Evolutionary conservation across 2,797 vertebrate genomes (phyloP).

Genomic region (Morus bassanus): DNA sequence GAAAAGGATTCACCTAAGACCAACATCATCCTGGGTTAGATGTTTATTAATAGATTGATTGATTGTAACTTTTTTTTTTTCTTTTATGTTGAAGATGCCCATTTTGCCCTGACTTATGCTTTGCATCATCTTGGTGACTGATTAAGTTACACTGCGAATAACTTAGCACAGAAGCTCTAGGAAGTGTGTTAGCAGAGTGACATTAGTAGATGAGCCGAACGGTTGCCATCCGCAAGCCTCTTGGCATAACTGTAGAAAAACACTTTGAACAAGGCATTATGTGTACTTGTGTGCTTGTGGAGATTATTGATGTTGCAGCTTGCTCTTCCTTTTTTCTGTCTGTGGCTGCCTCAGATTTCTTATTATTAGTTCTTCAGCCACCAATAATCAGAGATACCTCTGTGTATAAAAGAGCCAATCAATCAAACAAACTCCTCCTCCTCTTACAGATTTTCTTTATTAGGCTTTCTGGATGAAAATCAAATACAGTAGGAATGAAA

Average conservation of each 20-base stretch:
- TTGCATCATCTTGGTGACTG: background rate
- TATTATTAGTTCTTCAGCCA: background rate
- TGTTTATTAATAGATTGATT: fast-evolving
- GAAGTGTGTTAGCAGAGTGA: background rate
- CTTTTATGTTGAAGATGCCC: background rate
- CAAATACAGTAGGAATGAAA: background rate
- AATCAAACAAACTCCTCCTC: background rate
- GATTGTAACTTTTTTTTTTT: background rate
- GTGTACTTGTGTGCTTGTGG: background rate
- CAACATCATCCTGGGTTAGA: background rate
- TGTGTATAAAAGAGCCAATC: background rate
- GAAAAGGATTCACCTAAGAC: background rate
- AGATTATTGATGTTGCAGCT: background rate
- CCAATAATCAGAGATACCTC: background rate
- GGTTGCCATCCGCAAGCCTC: background rate
- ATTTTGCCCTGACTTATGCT: background rate
- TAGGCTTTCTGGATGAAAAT: background rate
- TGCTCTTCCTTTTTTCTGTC: background rate
- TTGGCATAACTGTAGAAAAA: background rate
- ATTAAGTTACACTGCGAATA: background rate
- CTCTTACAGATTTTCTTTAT: background rate
- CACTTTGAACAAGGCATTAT: background rate
- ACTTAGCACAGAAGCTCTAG: background rate
- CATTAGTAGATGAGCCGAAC: background rate
- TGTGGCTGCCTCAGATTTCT: background rate